Evolutionary conservation across 2,888 invertebrate species (phyloP).

Genomic region (Cryptophagus acutangulus): DNA sequence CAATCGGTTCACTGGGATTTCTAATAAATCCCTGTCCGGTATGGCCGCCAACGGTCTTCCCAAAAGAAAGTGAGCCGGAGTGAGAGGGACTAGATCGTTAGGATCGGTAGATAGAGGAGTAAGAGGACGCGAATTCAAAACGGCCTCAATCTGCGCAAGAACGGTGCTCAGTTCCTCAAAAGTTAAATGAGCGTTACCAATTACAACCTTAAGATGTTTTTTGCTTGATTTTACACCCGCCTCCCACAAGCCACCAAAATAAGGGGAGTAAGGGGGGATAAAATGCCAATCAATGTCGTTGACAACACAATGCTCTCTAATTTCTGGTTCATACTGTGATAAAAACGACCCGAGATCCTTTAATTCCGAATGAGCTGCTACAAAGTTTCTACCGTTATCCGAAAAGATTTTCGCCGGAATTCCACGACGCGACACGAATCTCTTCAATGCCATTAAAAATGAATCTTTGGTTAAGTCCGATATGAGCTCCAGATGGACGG

Average conservation of each 20-base stretch:
- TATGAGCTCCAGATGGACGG: constrained; percentile 20
- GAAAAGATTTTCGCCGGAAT: background rate
- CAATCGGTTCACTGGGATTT: constrained; percentile 9
- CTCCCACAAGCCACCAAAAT: constrained; percentile 6
- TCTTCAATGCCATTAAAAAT: constrained; percentile 3
- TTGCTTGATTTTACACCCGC: constrained; percentile 2
- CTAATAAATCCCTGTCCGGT: constrained; percentile 16
- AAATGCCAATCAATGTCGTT: background rate
- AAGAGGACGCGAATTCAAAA: background rate
- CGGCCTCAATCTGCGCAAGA: background rate
- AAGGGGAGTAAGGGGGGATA: constrained; percentile 1
- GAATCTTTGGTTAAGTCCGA: constrained; percentile 9
- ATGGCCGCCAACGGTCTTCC: constrained; percentile 17
- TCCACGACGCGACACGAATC: background rate
- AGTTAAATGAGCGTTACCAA: constrained; percentile 4
- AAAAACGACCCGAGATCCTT: background rate
- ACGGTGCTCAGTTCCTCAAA: background rate
- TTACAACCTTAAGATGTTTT: constrained; percentile 1
- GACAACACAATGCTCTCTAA: background rate
- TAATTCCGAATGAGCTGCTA: background rate
- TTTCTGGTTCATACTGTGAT: background rate
- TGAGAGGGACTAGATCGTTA: background rate
- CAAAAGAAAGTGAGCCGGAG: constrained; percentile 22
- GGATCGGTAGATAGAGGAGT: background rate
- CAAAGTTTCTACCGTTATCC: constrained; percentile 2